Percentiles rank a stretch among this genome's conserved stretches.
These are phyloP conservation scores for Pogonomyrmex californicus DNA, from an alignment of 1,140 invertebrate genomes.

Conservation along the genomic window DNA sequence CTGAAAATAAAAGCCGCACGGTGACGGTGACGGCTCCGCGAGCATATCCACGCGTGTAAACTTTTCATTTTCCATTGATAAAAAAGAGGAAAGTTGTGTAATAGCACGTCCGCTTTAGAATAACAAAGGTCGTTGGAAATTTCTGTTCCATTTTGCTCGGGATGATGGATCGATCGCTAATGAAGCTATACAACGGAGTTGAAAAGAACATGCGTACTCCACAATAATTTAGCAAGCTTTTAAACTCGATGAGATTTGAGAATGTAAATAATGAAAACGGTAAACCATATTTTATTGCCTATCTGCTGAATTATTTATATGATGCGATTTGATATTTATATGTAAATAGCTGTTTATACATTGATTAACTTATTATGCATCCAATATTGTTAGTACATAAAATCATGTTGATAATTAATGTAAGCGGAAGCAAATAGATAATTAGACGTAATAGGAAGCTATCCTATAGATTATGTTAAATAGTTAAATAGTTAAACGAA, in stretches of 20 bases:
- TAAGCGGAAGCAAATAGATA: slow-evolving; percentile 20
- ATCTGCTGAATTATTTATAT: neutral
- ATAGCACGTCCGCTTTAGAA: slow-evolving; percentile 25
- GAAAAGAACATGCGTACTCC: neutral
- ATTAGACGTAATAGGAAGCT: slow-evolving; percentile 6
- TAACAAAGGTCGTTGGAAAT: slow-evolving; percentile 17
- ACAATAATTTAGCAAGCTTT: slow-evolving; percentile 35
- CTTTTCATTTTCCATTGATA: neutral
- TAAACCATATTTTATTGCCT: neutral
- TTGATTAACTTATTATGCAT: slow-evolving; percentile 9
- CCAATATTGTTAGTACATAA: neutral
- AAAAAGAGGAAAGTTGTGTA: slow-evolving; percentile 29
- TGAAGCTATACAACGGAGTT: slow-evolving; percentile 17
- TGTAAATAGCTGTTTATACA: slow-evolving; percentile 22
- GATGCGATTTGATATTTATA: slow-evolving; percentile 6
- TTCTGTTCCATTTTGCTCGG: slow-evolving; percentile 7
- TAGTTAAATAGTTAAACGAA: slow-evolving; percentile 27
- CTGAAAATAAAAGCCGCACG: slow-evolving; percentile 41
- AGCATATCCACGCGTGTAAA: neutral
- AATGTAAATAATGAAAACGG: neutral
- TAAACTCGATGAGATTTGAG: neutral
- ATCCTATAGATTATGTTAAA: too few relatives aligned
- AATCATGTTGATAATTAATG: slow-evolving; percentile 22
- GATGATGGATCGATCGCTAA: slow-evolving; percentile 36
- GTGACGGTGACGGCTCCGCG: too few relatives aligned